Evolutionary conservation across 1,140 invertebrate species (phyloP).

Genomic region (Drosophila nannoptera): DNA sequence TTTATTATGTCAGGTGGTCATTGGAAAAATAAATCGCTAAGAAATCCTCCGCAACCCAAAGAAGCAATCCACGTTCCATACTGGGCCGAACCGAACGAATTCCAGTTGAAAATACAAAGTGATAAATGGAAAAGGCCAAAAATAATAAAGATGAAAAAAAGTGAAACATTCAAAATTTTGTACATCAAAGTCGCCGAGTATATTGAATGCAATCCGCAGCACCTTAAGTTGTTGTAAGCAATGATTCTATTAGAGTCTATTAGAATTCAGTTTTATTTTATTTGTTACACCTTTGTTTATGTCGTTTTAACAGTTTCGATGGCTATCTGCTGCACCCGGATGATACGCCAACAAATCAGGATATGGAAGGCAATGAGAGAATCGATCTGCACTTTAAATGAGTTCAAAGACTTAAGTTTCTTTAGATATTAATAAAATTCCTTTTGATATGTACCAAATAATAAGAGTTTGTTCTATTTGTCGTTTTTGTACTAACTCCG

Average conservation of each 20-base stretch:
- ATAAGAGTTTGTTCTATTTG: neutral
- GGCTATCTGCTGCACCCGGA: constrained; percentile 60
- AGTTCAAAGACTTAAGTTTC: neutral
- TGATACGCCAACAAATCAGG: constrained; percentile 64
- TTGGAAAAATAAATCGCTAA: constrained; percentile 25
- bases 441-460: neutral
- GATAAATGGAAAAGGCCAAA: constrained; percentile 60
- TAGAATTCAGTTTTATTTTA: neutral
- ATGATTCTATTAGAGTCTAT: neutral
- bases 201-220: constrained; percentile 39
- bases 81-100: constrained; percentile 39
- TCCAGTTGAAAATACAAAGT: constrained; percentile 65
- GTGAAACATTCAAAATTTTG: constrained; percentile 61
- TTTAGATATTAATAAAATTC: neutral
- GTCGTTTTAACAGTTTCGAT: constrained; percentile 57
- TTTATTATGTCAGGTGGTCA: constrained; percentile 50
- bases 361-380: constrained; percentile 71
- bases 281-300: neutral
- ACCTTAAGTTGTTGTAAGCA: constrained; percentile 47
- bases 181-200: constrained; percentile 72
- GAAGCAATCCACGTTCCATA: neutral
- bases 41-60: neutral
- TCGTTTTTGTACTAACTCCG: neutral
- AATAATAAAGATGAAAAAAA: constrained; percentile 54
- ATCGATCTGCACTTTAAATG: constrained; percentile 55